Percentiles rank a stretch among this genome's conserved stretches.
phyloP scores from a whole-genome alignment of 1,140 invertebrate species.

The Scaptomyza graminum region DNA sequence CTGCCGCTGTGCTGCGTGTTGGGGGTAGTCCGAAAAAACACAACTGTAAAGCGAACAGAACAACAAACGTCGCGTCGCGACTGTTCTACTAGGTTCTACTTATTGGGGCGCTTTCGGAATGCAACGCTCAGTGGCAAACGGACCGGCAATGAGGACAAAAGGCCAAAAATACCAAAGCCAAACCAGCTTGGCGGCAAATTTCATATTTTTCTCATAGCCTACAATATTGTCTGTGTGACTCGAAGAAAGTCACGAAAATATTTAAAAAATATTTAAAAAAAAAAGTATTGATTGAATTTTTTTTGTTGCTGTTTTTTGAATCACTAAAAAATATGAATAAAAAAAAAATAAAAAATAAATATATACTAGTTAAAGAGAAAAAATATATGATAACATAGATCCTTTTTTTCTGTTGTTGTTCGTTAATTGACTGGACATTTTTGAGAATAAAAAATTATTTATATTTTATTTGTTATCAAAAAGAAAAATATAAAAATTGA shows the following conservation, averaged over 20 bases:
- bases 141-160: slow-evolving; percentile 48
- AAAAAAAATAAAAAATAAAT: neutral
- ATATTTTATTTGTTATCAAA: no score
- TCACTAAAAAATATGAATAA: neutral
- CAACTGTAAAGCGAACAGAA: no score
- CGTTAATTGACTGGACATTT: no score
- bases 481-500: no score
- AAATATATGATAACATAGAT: no score
- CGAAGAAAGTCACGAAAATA: neutral
- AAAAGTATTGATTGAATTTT: neutral
- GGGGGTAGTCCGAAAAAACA: neutral
- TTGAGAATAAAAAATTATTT: no score
- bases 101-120: slow-evolving; percentile 70
- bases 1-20: slow-evolving; percentile 1
- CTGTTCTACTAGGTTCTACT: slow-evolving; percentile 55
- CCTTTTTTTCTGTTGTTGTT: no score
- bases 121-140: slow-evolving; percentile 61
- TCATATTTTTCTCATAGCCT: neutral
- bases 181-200: neutral
- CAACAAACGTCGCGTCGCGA: neutral
- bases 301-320: neutral
- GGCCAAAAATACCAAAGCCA: neutral
- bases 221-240: no score
- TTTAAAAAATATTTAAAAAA: neutral
- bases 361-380: no score